phyloP scores from a whole-genome alignment of 2,888 invertebrate species.

The Schizotus pectinicornis region DNA sequence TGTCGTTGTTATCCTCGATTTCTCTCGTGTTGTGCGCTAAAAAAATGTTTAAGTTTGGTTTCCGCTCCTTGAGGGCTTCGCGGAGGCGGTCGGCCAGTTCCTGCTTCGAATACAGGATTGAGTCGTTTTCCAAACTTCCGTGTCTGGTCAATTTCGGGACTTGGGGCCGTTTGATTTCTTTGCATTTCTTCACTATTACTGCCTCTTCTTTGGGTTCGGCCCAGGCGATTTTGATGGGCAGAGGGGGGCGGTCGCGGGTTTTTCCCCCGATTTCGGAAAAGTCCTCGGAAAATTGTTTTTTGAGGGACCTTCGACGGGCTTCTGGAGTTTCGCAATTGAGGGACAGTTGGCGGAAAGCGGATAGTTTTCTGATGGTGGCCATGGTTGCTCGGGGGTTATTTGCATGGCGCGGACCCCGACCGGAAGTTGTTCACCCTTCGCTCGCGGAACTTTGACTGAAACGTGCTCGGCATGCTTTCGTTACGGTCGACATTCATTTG shows the following conservation, averaged over 20 bases:
- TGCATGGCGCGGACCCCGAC: slow-evolving; percentile 12
- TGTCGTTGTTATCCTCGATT: slow-evolving; percentile 21
- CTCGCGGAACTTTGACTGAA: slow-evolving; percentile 54
- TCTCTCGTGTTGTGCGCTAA: slow-evolving; percentile 61
- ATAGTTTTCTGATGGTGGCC: slow-evolving; percentile 44
- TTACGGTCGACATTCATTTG: slow-evolving; percentile 52
- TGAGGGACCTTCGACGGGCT: slow-evolving; percentile 42
- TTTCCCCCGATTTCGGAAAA: slow-evolving; percentile 10
- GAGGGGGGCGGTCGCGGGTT: slow-evolving; percentile 15
- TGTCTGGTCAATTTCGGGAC: slow-evolving; percentile 45
- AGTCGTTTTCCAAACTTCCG: slow-evolving; percentile 49
- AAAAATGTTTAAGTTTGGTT: slow-evolving; percentile 67
- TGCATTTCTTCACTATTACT: slow-evolving; percentile 51
- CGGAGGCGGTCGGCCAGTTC: slow-evolving; percentile 57
- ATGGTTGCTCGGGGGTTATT: slow-evolving; percentile 14
- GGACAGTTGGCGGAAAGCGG: slow-evolving; percentile 53
- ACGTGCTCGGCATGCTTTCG: slow-evolving; percentile 50
- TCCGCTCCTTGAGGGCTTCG: slow-evolving; percentile 39
- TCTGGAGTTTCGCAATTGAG: slow-evolving; percentile 48
- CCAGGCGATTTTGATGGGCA: slow-evolving; percentile 46
- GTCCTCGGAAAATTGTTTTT: slow-evolving; percentile 53
- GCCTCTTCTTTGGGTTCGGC: slow-evolving; percentile 42
- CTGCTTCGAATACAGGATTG: slow-evolving; percentile 56
- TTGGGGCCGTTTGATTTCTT: slow-evolving; percentile 42
- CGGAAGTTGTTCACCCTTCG: slow-evolving; percentile 44